Evolutionary conservation across 2,113 vertebrate genomes (phyloP).

Genomic region (Holacanthus passer): DNA sequence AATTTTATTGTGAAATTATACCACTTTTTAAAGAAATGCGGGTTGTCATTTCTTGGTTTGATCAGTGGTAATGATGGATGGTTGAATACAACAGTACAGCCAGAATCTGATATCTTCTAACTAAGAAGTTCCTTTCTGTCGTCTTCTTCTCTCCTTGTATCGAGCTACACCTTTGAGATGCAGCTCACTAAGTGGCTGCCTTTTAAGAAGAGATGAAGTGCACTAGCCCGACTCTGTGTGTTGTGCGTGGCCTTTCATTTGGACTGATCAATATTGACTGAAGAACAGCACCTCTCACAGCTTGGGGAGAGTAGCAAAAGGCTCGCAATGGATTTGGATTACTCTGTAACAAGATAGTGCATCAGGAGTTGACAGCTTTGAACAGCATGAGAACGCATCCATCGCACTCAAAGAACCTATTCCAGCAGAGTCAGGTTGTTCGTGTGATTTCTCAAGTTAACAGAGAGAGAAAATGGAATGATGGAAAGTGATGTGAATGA

Average conservation of each 20-base stretch:
- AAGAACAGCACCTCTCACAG: constrained; percentile 54
- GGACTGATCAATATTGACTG: constrained; percentile 67
- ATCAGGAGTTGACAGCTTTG: constrained; percentile 61
- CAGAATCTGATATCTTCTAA: not conserved
- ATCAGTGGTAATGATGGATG: not conserved
- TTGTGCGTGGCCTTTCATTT: constrained; percentile 62
- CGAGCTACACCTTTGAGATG: constrained; percentile 1
- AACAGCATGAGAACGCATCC: constrained; percentile 39
- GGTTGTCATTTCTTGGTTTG: not conserved
- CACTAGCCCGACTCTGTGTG: constrained; percentile 16
- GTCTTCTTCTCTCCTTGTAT: not conserved
- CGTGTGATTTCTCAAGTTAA: not conserved
- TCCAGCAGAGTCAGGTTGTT: constrained; percentile 2
- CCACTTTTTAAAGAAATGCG: not conserved
- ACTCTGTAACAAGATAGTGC: constrained; percentile 50
- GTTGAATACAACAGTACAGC: not conserved
- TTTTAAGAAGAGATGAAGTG: constrained; percentile 55
- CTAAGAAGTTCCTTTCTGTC: not conserved
- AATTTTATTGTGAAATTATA: not conserved
- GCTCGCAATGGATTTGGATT: constrained; percentile 48
- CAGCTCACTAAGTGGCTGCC: constrained; percentile 35
- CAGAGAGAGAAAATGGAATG: not conserved
- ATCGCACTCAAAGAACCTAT: constrained; percentile 13
- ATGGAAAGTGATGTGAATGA: constrained; percentile 26
- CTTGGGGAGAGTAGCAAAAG: not conserved